A percentile compares a stretch with the other conserved stretches of the same genome.
Conservation (phyloP, 2,113 vertebrate genomes). For the Spilogale gracilis region DNA sequence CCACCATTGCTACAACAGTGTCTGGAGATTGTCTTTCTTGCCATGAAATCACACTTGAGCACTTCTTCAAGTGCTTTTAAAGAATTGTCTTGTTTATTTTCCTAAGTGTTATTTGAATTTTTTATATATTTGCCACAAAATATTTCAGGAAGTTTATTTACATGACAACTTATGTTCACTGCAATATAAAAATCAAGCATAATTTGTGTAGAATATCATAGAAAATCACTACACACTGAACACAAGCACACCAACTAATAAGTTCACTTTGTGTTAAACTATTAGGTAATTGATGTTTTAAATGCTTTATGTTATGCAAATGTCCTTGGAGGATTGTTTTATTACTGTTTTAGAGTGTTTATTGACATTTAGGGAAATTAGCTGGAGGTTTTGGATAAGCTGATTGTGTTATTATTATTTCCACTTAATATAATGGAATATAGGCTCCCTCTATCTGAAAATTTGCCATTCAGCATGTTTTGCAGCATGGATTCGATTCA, state of each 20-base stretch:
- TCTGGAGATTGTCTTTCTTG: not conserved
- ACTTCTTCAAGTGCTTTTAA: not conserved
- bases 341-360: slow-evolving; percentile 52
- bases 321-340: not conserved
- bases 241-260: slow-evolving; percentile 19
- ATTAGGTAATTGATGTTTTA: slow-evolving; percentile 70
- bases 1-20: accelerated
- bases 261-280: slow-evolving; percentile 66
- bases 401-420: not conserved
- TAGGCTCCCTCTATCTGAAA: not conserved
- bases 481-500: not conserved
- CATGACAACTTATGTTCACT: slow-evolving; percentile 32
- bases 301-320: slow-evolving; percentile 51
- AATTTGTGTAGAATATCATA: slow-evolving; percentile 46
- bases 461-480: not conserved
- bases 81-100: slow-evolving; percentile 55
- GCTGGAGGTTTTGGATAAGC: not conserved
- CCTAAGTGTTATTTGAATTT: not conserved
- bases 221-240: slow-evolving; percentile 8
- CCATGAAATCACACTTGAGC: not conserved
- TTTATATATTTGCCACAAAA: slow-evolving; percentile 37
- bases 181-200: slow-evolving; percentile 40
- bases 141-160: slow-evolving; percentile 45
- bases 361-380: slow-evolving; percentile 68
- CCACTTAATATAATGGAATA: not conserved